A percentile compares a stretch with the other conserved stretches of the same genome.
Conservation (phyloP, 2,113 vertebrate species). For the Megaptera novaeangliae region DNA sequence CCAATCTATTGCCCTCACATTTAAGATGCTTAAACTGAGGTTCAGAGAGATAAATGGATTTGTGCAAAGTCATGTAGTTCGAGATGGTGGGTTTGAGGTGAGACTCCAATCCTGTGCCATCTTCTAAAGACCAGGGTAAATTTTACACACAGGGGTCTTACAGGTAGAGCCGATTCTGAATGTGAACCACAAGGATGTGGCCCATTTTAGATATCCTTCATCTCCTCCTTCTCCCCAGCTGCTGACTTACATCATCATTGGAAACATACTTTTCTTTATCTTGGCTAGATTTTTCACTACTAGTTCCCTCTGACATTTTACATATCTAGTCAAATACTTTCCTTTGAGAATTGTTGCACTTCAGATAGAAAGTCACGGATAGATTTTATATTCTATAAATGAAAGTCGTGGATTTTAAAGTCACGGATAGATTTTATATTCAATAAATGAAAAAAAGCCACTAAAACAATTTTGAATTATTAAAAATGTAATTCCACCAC, state of each 20-base stretch:
- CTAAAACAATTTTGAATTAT: neutral
- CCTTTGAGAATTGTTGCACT: neutral
- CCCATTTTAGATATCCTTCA: neutral
- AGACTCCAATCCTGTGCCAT: fast-evolving
- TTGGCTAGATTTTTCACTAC: neutral
- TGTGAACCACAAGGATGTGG: neutral
- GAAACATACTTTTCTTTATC: neutral
- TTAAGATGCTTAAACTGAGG: neutral
- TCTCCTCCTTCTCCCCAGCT: neutral
- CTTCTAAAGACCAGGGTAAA: neutral
- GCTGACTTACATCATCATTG: fast-evolving
- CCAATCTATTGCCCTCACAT: neutral
- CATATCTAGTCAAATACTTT: neutral
- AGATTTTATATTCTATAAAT: neutral
- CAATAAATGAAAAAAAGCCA: neutral
- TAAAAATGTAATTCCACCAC: neutral
- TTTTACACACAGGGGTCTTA: fast-evolving
- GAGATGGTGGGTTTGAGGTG: neutral
- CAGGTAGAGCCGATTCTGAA: neutral
- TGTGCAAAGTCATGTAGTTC: neutral
- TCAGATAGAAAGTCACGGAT: neutral
- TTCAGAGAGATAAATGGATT: neutral
- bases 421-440: neutral
- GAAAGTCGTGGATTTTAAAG: neutral
- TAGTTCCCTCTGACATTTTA: neutral